Evolutionary conservation across 1,140 invertebrate species (phyloP).

Genomic region (Philotrypesis tridentata): DNA sequence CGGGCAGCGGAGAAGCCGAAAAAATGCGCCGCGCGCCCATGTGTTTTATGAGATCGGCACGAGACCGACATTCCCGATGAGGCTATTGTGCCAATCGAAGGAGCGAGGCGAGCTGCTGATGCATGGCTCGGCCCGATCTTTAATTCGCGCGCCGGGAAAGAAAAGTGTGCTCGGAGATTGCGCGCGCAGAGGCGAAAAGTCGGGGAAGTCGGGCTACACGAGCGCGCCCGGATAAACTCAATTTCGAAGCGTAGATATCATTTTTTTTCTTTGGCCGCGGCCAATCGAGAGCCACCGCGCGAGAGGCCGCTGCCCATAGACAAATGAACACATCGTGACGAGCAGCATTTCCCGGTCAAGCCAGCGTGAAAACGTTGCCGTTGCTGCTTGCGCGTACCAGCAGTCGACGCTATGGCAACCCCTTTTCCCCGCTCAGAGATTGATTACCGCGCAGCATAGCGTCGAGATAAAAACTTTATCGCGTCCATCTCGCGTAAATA

Average conservation of each 20-base stretch:
- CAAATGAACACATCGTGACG: constrained; percentile 72
- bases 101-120: neutral
- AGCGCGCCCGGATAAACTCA: too few relatives aligned
- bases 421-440: constrained; percentile 63
- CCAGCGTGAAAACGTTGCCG: constrained; percentile 67
- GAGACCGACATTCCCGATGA: constrained; percentile 39
- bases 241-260: neutral
- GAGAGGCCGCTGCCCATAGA: constrained; percentile 50
- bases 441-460: constrained; percentile 64
- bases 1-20: neutral
- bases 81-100: constrained; percentile 38
- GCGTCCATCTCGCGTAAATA: constrained; percentile 68
- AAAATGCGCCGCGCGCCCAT: neutral
- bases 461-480: constrained; percentile 71
- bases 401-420: constrained; percentile 52
- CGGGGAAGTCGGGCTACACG: too few relatives aligned
- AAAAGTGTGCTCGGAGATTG: neutral
- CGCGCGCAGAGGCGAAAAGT: too few relatives aligned
- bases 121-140: neutral
- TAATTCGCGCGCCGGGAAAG: neutral
- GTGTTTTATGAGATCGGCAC: constrained; percentile 38
- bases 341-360: constrained; percentile 69
- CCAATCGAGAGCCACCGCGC: neutral
- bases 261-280: neutral
- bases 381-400: constrained; percentile 24